Conservation (phyloP, 1,140 invertebrate genomes). For the Rhopalosiphum padi region DNA sequence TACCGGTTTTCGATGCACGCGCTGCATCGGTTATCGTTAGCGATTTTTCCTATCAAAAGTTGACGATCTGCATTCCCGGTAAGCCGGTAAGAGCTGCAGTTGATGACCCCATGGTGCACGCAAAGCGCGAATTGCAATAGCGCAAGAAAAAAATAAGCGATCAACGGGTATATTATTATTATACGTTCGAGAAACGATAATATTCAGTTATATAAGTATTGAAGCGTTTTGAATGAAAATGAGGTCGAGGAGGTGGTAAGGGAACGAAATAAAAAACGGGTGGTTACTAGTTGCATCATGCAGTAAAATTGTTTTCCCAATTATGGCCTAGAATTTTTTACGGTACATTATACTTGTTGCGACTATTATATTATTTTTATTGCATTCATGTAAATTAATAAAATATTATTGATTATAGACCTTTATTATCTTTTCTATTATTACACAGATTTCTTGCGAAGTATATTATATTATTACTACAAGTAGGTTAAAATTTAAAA, state of each 20-base stretch:
- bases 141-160: neutral
- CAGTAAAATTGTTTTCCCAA: no score
- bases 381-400: no score
- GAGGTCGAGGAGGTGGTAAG: neutral
- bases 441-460: no score
- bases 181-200: neutral
- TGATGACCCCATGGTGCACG: neutral
- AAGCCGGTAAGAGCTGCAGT: neutral
- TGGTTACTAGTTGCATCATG: no score
- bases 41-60: slow-evolving; percentile 14
- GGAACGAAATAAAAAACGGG: no score
- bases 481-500: no score
- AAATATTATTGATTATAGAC: no score
- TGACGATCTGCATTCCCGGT: slow-evolving; percentile 5
- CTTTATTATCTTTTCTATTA: no score
- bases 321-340: no score
- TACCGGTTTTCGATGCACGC: neutral
- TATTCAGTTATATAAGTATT: neutral
- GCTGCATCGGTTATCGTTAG: neutral
- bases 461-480: no score
- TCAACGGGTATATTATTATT: neutral
- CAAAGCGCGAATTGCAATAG: neutral
- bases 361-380: no score
- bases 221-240: neutral
- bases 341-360: no score